Percentiles rank a stretch among this genome's conserved stretches.
These are phyloP conservation scores for Rhizomys pruinosus DNA, from an alignment of 2,113 vertebrate genomes.

Conservation along the genomic window DNA sequence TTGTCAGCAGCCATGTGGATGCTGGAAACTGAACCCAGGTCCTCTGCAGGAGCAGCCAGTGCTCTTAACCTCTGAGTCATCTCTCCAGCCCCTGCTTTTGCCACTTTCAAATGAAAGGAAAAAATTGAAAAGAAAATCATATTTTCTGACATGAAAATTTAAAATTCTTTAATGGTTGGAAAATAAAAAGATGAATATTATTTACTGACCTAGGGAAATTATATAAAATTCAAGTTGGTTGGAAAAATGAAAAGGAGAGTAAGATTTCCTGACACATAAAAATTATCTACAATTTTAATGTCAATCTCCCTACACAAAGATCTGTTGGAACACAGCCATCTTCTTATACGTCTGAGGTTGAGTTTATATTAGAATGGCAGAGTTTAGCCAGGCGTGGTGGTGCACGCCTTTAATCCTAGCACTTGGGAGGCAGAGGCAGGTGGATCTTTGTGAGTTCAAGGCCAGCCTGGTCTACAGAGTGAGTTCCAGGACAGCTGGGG, in stretches of 20 bases:
- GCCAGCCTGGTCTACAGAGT: no score
- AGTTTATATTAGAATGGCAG: background rate
- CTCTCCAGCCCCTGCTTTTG: background rate
- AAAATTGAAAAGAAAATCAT: conserved; percentile 4
- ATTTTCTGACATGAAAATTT: conserved; percentile 15
- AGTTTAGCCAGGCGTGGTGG: no score
- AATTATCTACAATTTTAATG: conserved; percentile 21
- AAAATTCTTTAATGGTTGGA: background rate
- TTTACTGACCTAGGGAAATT: background rate
- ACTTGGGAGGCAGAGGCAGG: no score
- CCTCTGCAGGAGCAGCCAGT: background rate
- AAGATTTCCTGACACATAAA: background rate
- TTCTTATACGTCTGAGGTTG: background rate
- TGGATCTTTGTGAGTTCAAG: no score
- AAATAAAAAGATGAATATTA: conserved; percentile 22
- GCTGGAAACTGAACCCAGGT: background rate
- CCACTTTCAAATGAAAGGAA: background rate
- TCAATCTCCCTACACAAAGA: background rate
- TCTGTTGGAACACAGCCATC: background rate
- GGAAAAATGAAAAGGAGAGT: background rate
- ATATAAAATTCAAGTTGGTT: background rate
- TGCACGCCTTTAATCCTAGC: no score
- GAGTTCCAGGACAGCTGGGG: no score
- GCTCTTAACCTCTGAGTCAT: background rate
- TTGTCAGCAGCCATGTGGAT: background rate